phyloP scores from a whole-genome alignment of 2,797 vertebrate genomes.

The Trematomus bernacchii region DNA sequence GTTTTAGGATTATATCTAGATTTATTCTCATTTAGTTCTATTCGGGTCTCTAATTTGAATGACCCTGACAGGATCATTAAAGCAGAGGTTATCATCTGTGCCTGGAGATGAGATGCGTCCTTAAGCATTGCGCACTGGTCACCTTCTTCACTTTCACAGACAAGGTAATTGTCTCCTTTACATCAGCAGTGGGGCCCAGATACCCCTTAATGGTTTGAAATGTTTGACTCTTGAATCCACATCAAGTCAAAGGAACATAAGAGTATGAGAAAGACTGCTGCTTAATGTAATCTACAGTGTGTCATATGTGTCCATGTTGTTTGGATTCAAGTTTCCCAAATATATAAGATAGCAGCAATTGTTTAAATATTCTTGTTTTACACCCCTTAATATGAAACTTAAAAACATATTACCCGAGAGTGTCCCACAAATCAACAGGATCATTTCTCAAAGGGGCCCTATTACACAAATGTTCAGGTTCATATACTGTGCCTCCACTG shows the following conservation, averaged over 20 bases:
- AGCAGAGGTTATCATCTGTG: conserved; percentile 78
- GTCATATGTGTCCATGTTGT: not conserved
- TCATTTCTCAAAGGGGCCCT: too few relatives aligned
- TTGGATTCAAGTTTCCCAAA: not conserved
- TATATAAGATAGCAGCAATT: not conserved
- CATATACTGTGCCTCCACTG: too few relatives aligned
- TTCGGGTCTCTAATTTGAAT: conserved; percentile 80
- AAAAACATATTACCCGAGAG: not conserved
- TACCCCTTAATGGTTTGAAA: not conserved
- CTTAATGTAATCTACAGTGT: not conserved
- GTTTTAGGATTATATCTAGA: conserved; percentile 82
- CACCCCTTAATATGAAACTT: not conserved
- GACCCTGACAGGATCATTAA: conserved; percentile 82
- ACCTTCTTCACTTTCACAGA: conserved; percentile 55
- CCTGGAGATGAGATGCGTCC: conserved; percentile 60
- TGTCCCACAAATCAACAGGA: not conserved
- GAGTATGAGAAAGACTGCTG: not conserved
- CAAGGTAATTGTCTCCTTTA: conserved; percentile 30
- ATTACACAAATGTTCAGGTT: too few relatives aligned
- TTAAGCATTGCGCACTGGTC: conserved; percentile 52
- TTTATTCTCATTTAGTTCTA: conserved; percentile 86
- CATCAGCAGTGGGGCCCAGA: not conserved
- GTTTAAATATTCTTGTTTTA: not conserved
- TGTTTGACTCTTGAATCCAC: conserved; percentile 6
- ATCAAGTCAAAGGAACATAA: conserved; percentile 5